Evolutionary conservation across 2,888 invertebrate genomes (phyloP), one percentile per base, ranked within the genome.

Genomic region (Vesta saturnalis): DNA sequence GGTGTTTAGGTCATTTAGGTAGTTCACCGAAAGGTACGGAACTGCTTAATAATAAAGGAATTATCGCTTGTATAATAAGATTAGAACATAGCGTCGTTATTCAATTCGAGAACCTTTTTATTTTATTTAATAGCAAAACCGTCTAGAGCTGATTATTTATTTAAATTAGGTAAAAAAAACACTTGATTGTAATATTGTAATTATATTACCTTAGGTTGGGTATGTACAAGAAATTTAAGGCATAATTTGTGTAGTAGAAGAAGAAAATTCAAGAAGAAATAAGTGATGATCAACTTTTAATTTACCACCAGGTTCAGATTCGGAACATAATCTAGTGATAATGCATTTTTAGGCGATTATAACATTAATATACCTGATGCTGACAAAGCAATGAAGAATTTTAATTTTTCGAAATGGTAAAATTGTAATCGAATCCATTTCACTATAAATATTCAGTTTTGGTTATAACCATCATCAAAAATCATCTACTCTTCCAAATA

Each of bases 51-150:
- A 75, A 77, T 77, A 73, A 86, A 83, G 78, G 86, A 83, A 74
- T 86, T 80, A 1, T 86, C 77, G 77, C 77, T 4, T 79, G 84
- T 19, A 85, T 87, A 30, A 86, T 94, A 71, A 82, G 89, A 57
- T 83, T 97, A 72, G 95, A 93, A 80, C 89, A 89, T 74, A 91
- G 93, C 82, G 89, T 91, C 1, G 93, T 97, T 95, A 96, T 81
- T 93, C 96, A 0, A 88, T 98, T 58, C 88, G 96, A 70, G 96
- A 95, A 1, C 95, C 96, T 0, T 94, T 96, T 0, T 94, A 95
- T 83, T 95, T 94, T 81, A 91, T 92, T 4, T 86, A 96, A n/a
- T 93, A 95, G 21, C 86, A 97, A 66, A 96, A 95, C 0, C 89
- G 89, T 73, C 90, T 64, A 97, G 97, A 2, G 94, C 94, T 0